These are phyloP conservation scores for Ectropis crepuscularia DNA, from an alignment of 2,888 invertebrate genomes.

Conservation along the genomic window DNA sequence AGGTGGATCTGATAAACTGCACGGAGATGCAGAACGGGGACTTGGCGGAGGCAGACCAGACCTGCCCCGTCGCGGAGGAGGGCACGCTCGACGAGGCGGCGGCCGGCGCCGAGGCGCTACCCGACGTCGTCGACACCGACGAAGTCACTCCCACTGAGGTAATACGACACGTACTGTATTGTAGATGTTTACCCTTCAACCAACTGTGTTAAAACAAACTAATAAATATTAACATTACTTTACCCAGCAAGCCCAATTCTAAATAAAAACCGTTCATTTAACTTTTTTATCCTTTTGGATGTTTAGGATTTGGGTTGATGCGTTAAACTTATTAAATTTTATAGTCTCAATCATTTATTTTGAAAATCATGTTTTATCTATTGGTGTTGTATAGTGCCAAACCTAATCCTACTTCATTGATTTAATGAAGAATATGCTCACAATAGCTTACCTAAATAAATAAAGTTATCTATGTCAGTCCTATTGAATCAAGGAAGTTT, in stretches of 20 bases:
- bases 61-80: slow-evolving; percentile 75
- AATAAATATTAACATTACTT: background rate
- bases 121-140: slow-evolving; percentile 80
- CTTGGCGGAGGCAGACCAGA: slow-evolving; percentile 92
- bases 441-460: too few relatives aligned
- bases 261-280: background rate
- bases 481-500: too few relatives aligned
- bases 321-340: background rate
- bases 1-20: slow-evolving; percentile 76
- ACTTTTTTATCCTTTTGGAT: background rate
- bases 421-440: too few relatives aligned
- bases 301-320: background rate
- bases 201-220: slow-evolving; percentile 34
- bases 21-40: slow-evolving; percentile 88
- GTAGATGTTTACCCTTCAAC: slow-evolving; percentile 76
- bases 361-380: background rate
- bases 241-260: slow-evolving; percentile 2
- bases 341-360: background rate
- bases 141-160: slow-evolving; percentile 82
- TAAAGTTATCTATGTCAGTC: too few relatives aligned
- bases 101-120: slow-evolving; percentile 65
- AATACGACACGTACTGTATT: slow-evolving; percentile 77
- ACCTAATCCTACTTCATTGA: too few relatives aligned
- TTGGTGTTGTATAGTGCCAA: too few relatives aligned
- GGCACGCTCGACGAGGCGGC: slow-evolving; percentile 52